Conservation (phyloP, 2,113 vertebrate genomes). For the Deroptyus accipitrinus region DNA sequence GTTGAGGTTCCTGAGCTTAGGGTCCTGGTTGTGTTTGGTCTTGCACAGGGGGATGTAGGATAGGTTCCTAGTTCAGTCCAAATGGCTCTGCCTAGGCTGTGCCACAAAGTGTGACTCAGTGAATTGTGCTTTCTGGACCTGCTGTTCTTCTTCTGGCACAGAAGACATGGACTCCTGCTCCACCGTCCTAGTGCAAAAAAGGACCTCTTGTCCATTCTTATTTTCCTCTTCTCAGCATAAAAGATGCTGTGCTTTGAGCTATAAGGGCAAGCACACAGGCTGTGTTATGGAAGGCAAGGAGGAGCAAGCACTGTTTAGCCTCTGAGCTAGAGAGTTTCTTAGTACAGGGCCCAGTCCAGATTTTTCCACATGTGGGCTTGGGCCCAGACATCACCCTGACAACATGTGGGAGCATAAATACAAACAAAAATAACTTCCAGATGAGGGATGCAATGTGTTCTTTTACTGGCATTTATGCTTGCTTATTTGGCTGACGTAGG, state of each 20-base stretch:
- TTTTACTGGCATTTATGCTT: slow-evolving; percentile 64
- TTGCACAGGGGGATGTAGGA: neutral
- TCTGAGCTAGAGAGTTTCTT: slow-evolving; percentile 44
- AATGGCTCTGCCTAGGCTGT: neutral
- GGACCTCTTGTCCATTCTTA: neutral
- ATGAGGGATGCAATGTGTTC: slow-evolving; percentile 64
- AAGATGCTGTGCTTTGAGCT: neutral
- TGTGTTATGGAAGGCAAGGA: neutral
- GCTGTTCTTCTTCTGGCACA: neutral
- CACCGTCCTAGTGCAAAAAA: neutral
- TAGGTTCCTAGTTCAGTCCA: neutral
- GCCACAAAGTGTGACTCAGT: neutral
- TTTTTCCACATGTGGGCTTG: slow-evolving; percentile 47
- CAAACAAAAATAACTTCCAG: slow-evolving; percentile 71
- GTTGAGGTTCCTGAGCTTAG: neutral
- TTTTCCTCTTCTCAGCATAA: neutral
- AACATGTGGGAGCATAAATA: slow-evolving; percentile 68
- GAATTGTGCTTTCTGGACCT: neutral
- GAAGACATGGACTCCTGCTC: neutral
- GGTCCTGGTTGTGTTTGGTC: neutral
- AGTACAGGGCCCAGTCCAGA: slow-evolving; percentile 40
- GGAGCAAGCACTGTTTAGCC: neutral
- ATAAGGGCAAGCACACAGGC: neutral
- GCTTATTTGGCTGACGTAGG: slow-evolving; percentile 54
- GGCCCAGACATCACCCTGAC: slow-evolving; percentile 66